These are phyloP conservation scores for Acanthornis magna DNA, from an alignment of 2,797 vertebrate genomes.

Conservation along the genomic window DNA sequence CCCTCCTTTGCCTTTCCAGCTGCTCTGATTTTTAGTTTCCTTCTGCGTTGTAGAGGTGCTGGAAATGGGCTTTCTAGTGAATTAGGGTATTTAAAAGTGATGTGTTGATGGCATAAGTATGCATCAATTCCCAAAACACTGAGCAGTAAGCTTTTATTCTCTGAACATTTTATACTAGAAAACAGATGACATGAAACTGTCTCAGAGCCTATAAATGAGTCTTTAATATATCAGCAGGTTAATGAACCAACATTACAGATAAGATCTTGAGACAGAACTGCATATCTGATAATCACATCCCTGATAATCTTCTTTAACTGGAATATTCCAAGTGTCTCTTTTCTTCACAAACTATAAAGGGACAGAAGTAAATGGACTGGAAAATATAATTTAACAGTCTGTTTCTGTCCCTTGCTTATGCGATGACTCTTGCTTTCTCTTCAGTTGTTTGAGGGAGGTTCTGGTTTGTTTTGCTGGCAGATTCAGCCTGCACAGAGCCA, in stretches of 20 bases:
- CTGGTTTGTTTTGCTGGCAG: background rate
- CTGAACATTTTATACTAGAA: background rate
- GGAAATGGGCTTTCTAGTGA: background rate
- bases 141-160: background rate
- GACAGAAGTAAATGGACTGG: background rate
- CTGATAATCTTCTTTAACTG: constrained; percentile 1
- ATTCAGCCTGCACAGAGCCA: background rate
- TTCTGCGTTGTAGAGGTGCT: background rate
- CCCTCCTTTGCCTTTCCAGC: background rate
- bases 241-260: background rate
- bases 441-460: background rate
- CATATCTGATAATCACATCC: background rate
- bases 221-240: background rate
- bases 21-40: background rate
- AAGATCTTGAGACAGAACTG: background rate
- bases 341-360: background rate
- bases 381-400: background rate
- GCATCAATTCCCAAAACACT: background rate
- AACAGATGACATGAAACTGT: background rate
- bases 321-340: background rate
- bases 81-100: background rate
- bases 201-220: background rate
- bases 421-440: background rate
- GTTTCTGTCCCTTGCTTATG: background rate
- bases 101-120: background rate